Conservation (phyloP, 2,113 vertebrate genomes). For the Orthonyx spaldingii region DNA sequence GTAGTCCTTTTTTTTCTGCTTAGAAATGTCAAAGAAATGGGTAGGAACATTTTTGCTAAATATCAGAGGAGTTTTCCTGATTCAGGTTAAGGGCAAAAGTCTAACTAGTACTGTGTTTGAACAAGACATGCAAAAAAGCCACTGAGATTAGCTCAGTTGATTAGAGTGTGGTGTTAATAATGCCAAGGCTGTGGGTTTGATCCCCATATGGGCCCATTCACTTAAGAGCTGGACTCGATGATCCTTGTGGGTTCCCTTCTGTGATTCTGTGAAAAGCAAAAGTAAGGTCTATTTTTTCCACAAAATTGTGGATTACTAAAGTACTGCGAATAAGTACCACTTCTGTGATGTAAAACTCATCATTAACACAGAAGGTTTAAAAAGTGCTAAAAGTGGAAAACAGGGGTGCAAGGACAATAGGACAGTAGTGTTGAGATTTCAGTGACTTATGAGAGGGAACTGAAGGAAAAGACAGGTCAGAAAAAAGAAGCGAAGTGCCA, state of each 20-base stretch:
- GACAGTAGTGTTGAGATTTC: neutral
- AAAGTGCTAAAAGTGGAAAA: neutral
- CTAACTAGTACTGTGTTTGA: neutral
- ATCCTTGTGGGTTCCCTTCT: neutral
- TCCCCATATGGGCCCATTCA: neutral
- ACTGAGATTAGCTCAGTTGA: neutral
- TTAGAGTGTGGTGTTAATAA: neutral
- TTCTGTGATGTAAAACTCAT: neutral
- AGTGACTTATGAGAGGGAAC: neutral
- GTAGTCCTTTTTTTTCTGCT: neutral
- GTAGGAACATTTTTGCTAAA: neutral
- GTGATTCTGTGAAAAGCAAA: neutral
- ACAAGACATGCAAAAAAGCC: neutral
- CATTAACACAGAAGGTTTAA: neutral
- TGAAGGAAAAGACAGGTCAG: neutral
- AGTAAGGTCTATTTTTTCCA: neutral
- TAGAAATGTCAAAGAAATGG: neutral
- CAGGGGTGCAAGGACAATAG: neutral
- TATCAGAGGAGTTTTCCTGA: neutral
- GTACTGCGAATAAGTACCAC: neutral
- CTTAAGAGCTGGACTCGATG: rapidly evolving
- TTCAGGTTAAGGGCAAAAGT: neutral
- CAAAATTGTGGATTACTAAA: neutral
- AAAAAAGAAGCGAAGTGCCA: neutral
- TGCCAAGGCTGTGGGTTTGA: neutral